Percentiles rank a stretch among this genome's conserved stretches.
These are phyloP conservation scores for Ceyx cyanopectus DNA, from an alignment of 2,113 vertebrate species.

Conservation along the genomic window DNA sequence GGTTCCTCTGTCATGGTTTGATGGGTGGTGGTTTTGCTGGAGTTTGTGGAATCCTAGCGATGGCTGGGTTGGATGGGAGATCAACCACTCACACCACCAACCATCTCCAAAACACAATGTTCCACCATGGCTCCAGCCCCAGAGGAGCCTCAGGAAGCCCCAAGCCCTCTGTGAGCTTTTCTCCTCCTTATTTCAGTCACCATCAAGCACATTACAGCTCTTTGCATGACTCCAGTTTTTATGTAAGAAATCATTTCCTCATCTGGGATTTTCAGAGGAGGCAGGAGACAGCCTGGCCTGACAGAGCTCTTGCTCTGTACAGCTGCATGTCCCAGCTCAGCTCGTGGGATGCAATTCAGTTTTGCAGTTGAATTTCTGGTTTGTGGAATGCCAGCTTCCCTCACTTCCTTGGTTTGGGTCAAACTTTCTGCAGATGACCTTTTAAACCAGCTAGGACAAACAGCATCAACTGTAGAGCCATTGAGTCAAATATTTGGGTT, in stretches of 20 bases:
- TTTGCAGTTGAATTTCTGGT: not conserved
- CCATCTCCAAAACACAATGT: not conserved
- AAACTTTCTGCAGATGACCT: not conserved
- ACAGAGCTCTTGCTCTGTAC: not conserved
- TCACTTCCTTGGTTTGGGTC: not conserved
- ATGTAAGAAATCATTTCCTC: not conserved
- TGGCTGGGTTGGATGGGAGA: too few relatives aligned
- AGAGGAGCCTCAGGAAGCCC: not conserved
- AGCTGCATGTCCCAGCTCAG: not conserved
- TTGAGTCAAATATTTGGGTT: not conserved
- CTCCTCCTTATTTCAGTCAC: not conserved
- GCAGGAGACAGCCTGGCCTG: not conserved
- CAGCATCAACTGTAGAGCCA: not conserved
- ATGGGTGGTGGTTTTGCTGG: not conserved
- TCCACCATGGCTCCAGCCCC: not conserved
- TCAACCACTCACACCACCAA: not conserved
- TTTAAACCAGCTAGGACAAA: not conserved
- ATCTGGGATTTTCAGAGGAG: not conserved
- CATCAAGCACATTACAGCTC: not conserved
- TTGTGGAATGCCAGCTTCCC: not conserved
- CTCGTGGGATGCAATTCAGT: not conserved
- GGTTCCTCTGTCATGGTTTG: fast-evolving
- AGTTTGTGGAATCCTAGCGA: not conserved
- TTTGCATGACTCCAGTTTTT: not conserved
- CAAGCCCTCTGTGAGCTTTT: not conserved